These are phyloP conservation scores for Taenioides sp. DNA, from an alignment of 2,797 vertebrate genomes.

Conservation along the genomic window DNA sequence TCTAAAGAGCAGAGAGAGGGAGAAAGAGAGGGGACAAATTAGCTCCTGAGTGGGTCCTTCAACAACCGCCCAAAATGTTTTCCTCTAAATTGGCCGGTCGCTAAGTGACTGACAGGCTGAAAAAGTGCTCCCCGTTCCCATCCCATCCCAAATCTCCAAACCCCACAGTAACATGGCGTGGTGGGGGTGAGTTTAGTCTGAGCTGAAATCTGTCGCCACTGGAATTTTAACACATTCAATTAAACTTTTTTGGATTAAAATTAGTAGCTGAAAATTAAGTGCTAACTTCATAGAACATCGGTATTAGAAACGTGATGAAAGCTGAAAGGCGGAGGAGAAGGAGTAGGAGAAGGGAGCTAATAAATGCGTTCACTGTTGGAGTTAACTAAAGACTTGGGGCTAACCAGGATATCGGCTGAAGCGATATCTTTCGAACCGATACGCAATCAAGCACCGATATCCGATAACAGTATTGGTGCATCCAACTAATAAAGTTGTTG, in stretches of 20 bases:
- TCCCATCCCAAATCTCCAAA: background rate
- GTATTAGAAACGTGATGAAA: too few relatives aligned
- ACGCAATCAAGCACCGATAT: too few relatives aligned
- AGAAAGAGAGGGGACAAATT: slow-evolving; percentile 42
- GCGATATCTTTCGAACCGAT: too few relatives aligned
- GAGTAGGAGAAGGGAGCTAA: too few relatives aligned
- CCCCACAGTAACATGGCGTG: background rate
- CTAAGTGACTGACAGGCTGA: background rate
- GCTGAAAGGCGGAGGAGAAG: too few relatives aligned
- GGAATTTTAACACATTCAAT: background rate
- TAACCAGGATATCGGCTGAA: too few relatives aligned
- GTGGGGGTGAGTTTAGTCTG: background rate
- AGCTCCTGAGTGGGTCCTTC: slow-evolving; percentile 27
- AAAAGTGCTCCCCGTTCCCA: background rate
- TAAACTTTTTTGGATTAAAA: background rate
- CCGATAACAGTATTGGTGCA: too few relatives aligned
- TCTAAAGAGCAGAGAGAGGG: slow-evolving; percentile 73
- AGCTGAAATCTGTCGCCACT: background rate
- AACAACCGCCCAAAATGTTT: slow-evolving; percentile 16
- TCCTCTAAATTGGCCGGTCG: background rate
- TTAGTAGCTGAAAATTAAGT: background rate
- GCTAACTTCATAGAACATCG: too few relatives aligned
- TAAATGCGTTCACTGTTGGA: too few relatives aligned
- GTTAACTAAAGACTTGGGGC: too few relatives aligned
- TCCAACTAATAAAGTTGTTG: background rate